Percentiles rank a stretch among this genome's conserved stretches.
Evolutionary conservation across 2,113 vertebrate genomes (phyloP).

Genomic region (Poecile atricapillus): DNA sequence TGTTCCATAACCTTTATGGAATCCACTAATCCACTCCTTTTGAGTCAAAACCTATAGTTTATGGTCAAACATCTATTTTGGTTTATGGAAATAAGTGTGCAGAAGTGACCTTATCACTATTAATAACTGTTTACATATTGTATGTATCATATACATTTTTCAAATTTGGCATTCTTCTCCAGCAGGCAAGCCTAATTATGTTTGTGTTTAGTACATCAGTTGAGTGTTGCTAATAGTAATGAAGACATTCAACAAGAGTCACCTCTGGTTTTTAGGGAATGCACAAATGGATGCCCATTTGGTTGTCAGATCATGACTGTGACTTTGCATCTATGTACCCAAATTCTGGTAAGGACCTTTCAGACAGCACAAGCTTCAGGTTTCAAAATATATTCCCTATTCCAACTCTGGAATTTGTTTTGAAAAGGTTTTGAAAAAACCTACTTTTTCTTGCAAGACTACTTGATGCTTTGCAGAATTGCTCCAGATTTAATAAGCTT

Average conservation of each 20-base stretch:
- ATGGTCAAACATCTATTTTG: neutral
- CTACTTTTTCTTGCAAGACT: neutral
- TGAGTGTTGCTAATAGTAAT: neutral
- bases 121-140: neutral
- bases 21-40: neutral
- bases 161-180: neutral
- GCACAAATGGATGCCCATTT: neutral
- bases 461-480: neutral
- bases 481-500: neutral
- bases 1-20: neutral
- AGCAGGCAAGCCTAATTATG: neutral
- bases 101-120: neutral
- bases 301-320: neutral
- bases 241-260: neutral
- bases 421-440: neutral
- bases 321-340: neutral
- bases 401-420: neutral
- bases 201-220: neutral
- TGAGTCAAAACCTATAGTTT: neutral
- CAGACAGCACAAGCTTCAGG: neutral
- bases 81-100: neutral
- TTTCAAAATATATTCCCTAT: neutral
- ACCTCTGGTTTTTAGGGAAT: neutral
- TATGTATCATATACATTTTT: neutral
- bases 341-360: neutral